Percentiles rank a stretch among this genome's conserved stretches.
These are phyloP conservation scores for Lasioglossum villosulum DNA, from an alignment of 2,888 invertebrate species.

Conservation along the genomic window DNA sequence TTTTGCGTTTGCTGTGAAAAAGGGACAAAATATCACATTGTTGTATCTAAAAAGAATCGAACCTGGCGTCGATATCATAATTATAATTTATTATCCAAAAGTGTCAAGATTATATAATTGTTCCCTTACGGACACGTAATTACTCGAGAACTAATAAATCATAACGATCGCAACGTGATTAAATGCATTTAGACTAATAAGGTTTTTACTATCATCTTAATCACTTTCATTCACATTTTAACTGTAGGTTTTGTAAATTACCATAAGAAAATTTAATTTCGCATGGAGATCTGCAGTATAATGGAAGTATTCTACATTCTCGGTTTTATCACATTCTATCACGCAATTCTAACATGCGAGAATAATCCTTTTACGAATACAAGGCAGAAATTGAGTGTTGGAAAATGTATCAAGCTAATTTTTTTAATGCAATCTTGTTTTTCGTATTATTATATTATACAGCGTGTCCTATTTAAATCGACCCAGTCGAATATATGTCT, in stretches of 20 bases:
- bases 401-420: neutral
- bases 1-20: too few relatives aligned
- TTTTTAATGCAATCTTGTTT: too few relatives aligned
- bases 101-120: neutral
- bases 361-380: neutral
- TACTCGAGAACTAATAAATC: too few relatives aligned
- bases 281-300: neutral
- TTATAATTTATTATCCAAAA: too few relatives aligned
- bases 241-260: neutral
- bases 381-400: neutral
- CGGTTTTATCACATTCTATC: neutral
- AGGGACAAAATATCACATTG: too few relatives aligned
- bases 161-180: neutral
- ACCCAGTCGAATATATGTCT: too few relatives aligned
- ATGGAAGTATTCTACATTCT: too few relatives aligned
- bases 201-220: neutral
- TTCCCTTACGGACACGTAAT: neutral
- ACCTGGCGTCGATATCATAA: too few relatives aligned
- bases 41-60: too few relatives aligned
- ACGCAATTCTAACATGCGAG: neutral
- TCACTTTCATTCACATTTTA: too few relatives aligned
- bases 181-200: neutral
- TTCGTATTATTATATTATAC: neutral
- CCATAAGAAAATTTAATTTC: neutral
- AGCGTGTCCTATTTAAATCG: too few relatives aligned